Base-by-base conservation (phyloP, 2,113 vertebrate species). In the Cacatua alba region DNA sequence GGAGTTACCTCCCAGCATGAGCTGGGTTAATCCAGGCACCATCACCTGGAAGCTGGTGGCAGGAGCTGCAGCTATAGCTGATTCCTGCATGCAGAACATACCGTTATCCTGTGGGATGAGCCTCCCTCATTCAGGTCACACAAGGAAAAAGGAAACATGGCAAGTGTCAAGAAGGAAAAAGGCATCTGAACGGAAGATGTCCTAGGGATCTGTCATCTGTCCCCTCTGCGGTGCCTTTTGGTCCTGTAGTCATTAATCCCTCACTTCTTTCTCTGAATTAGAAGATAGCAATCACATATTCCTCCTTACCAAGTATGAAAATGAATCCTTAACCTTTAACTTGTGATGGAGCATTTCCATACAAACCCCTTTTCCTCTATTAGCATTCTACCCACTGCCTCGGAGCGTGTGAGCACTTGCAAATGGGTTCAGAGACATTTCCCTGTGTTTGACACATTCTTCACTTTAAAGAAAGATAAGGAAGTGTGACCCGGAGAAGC, bases 311-410 rank as follows among this genome's bases (percentile, higher is more conserved):
- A 43, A 74, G 80, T n/a, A 37, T 21, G 51, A 80, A 90, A 87
- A 65, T 11, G 80, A 85, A 87, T 33, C 68, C 88, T 95, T 93
- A 67, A 35, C 67, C 89, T 92, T 77, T 88, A 59, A 41, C 94
- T 79, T 2, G 28, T 43, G 77, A 29, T 2, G 17, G 37, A 79
- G 35, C 52, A 29, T 44, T 81, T 72, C 94, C 92, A 65, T n/a
- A 60, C 37, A 12, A 60, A 92, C 6, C 78, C 5, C 60, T 68
- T 48, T 33, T 33, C 77, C 69, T 33, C 7, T 7, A 35, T 86
- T 26, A n/a, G 62, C 10, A 91, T 94, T 79, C 88, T 20, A 5
- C 11, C 39, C 77, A 21, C 2, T 1, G 29, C 11, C 63, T 72
- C 19, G 0, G 51, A 28, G 24, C 0, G n/a, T 72, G 83, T 6